phyloP scores from a whole-genome alignment of 2,113 vertebrate genomes.

The Petrocephalus zakoni region DNA sequence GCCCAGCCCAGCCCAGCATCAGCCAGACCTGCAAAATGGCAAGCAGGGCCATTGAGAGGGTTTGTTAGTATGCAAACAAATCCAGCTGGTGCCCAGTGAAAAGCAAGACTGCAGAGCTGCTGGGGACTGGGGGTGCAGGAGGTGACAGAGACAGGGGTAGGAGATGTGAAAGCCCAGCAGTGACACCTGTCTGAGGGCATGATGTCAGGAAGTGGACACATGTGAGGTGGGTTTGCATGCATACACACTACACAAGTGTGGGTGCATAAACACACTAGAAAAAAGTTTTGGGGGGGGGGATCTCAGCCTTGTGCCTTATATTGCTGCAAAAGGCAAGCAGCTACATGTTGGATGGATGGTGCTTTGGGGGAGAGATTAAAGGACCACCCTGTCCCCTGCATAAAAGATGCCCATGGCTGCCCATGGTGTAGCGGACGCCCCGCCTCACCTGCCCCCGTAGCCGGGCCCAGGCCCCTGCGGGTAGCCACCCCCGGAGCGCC shows the following conservation, averaged over 20 bases:
- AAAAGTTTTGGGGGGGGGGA: not conserved
- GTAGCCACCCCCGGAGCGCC: conserved; percentile 61
- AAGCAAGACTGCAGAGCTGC: not conserved
- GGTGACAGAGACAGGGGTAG: conserved; percentile 9
- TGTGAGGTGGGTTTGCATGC: not conserved
- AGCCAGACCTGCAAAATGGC: not conserved
- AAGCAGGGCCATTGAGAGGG: not conserved
- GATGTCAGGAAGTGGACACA: conserved; percentile 1
- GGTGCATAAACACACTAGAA: not conserved
- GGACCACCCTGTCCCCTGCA: not conserved
- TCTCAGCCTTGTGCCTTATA: not conserved
- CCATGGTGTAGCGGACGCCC: not conserved
- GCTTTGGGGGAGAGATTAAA: not conserved
- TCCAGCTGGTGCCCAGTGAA: not conserved
- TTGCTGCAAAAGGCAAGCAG: not conserved
- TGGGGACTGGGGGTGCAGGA: not conserved
- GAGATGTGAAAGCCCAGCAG: conserved; percentile 12
- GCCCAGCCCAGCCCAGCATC: not conserved
- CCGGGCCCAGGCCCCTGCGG: conserved; percentile 46
- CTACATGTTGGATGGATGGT: not conserved
- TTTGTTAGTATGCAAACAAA: conserved; percentile 15
- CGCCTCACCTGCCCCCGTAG: conserved; percentile 74
- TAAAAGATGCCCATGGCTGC: not conserved
- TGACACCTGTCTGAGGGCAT: conserved; percentile 1
- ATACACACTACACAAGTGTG: too few relatives aligned